phyloP scores from a whole-genome alignment of 2,888 invertebrate species.

The Tetranychus piercei region DNA sequence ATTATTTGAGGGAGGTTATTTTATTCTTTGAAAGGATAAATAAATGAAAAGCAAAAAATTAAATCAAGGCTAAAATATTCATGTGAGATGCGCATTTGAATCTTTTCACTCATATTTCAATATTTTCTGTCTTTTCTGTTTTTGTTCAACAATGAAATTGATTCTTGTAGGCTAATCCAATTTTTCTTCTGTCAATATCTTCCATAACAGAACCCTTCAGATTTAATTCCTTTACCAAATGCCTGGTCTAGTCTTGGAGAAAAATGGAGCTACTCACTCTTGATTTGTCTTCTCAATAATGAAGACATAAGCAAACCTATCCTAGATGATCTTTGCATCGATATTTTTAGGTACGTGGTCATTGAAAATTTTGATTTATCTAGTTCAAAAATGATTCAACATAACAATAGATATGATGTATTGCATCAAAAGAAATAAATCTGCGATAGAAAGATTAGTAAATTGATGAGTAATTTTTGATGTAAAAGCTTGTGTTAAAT shows the following conservation, averaged over 20 bases:
- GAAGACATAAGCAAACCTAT: conserved; percentile 63
- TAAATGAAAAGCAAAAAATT: too few species aligned
- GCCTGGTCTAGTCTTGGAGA: conserved; percentile 21
- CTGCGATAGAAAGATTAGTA: too few species aligned
- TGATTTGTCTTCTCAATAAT: conserved; percentile 65
- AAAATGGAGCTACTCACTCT: conserved; percentile 45
- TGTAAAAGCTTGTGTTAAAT: too few species aligned
- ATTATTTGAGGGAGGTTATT: too few species aligned
- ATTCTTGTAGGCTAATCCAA: too few species aligned
- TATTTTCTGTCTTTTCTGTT: not conserved
- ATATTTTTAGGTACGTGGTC: conserved; percentile 42
- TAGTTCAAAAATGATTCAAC: not conserved
- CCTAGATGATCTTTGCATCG: conserved; percentile 53
- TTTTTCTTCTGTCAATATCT: not conserved
- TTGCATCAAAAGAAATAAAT: too few species aligned
- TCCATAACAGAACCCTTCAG: conserved; percentile 15
- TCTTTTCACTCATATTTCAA: conserved; percentile 1
- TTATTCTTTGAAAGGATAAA: too few species aligned
- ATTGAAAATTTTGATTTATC: conserved; percentile 4
- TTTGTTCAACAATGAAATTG: not conserved
- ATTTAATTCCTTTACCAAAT: conserved; percentile 17
- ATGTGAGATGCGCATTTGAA: too few species aligned
- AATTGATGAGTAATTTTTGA: too few species aligned
- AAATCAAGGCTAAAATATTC: too few species aligned
- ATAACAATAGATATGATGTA: too few species aligned